These are phyloP conservation scores for Leptinotarsa texana DNA, from an alignment of 1,140 invertebrate species.

Conservation along the genomic window DNA sequence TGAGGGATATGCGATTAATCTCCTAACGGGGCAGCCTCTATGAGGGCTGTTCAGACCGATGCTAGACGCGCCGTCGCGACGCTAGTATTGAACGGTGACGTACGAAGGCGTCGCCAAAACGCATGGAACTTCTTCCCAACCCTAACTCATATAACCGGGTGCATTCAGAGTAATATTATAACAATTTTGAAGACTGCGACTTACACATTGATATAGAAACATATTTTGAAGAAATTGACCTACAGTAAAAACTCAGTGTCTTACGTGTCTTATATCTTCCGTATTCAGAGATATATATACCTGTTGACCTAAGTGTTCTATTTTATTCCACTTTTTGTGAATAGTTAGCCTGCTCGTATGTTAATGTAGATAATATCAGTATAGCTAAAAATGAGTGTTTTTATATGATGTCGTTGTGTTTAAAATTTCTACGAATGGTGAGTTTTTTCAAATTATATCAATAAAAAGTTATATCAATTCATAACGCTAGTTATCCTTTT, in stretches of 20 bases:
- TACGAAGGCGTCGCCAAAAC: slow-evolving; percentile 51
- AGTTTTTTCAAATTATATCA: neutral
- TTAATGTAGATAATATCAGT: no score
- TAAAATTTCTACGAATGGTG: slow-evolving; percentile 25
- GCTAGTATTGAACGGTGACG: slow-evolving; percentile 52
- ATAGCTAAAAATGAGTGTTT: neutral
- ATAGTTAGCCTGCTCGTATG: no score
- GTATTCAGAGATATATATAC: neutral
- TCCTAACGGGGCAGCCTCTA: neutral
- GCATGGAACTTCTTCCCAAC: slow-evolving; percentile 29
- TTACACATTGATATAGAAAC: neutral
- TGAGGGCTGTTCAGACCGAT: slow-evolving; percentile 21
- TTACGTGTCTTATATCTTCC: neutral
- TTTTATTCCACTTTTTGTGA: no score
- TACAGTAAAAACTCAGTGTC: neutral
- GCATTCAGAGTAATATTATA: slow-evolving; percentile 13
- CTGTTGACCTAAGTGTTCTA: neutral
- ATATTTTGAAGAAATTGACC: neutral
- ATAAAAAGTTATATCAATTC: no score
- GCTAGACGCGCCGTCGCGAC: slow-evolving; percentile 52
- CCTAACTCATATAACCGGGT: slow-evolving; percentile 8
- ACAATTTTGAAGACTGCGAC: neutral
- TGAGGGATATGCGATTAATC: neutral
- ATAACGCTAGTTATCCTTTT: no score
- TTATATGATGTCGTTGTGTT: slow-evolving; percentile 35